These are phyloP conservation scores for Coilia nasus DNA, from an alignment of 2,797 vertebrate species.

Conservation along the genomic window DNA sequence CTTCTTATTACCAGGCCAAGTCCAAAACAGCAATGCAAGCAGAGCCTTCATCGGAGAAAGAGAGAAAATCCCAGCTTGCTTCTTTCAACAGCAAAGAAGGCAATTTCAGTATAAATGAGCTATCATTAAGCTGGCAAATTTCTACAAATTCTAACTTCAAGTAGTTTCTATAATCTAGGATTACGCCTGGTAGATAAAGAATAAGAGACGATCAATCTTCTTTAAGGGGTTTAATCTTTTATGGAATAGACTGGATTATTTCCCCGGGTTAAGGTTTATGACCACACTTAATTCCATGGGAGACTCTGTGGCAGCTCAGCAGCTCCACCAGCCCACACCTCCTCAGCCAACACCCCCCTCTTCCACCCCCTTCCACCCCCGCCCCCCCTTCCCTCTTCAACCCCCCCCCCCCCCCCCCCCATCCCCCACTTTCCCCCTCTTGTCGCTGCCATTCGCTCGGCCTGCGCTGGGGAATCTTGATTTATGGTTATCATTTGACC, in stretches of 20 bases:
- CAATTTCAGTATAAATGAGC: constrained; percentile 60
- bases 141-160: constrained; percentile 69
- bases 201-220: constrained; percentile 78
- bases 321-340: background rate
- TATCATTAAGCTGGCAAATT: constrained; percentile 68
- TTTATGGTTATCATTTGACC: constrained; percentile 86
- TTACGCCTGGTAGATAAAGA: constrained; percentile 71
- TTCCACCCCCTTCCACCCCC: background rate
- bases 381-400: background rate
- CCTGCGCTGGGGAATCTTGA: constrained; percentile 72
- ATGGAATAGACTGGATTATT: constrained; percentile 83
- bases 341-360: background rate
- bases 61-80: constrained; percentile 31
- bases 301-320: constrained; percentile 53
- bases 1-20: constrained; percentile 5
- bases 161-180: constrained; percentile 76
- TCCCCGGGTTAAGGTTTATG: constrained; percentile 78
- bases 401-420: background rate
- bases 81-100: constrained; percentile 52
- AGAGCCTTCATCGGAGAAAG: constrained; percentile 31
- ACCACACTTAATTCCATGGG: constrained; percentile 69
- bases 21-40: constrained; percentile 29
- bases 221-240: constrained; percentile 81
- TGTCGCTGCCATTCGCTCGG: constrained; percentile 21
- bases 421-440: constrained; percentile 53